Evolutionary conservation across 2,888 invertebrate species (phyloP), one percentile per base, ranked within the genome.

Genomic region (Tholera decimalis): DNA sequence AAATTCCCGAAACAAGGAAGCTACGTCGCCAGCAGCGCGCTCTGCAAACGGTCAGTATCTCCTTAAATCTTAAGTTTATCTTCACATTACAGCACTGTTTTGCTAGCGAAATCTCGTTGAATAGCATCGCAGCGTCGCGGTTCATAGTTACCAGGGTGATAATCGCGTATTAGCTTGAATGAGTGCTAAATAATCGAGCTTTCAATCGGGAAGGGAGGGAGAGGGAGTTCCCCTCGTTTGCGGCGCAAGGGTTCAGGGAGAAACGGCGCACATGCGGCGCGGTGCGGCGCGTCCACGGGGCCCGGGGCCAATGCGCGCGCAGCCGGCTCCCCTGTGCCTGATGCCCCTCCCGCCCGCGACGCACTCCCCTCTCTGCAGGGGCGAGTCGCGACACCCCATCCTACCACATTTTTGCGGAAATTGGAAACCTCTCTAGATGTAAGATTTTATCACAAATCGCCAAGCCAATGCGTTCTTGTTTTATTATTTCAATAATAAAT

Each of bases 1-100:
- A 88, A 95, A 96, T 79, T 96, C 97, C 89, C 96, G 96, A 91
- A 96, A 95, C 90, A 97, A 97, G 93, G 97, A 97, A 89, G 96
- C 96, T 78, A 96, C 97, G 66, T 97, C 97, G 60, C 97, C 97
- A 51, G 97, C 97, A 76, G 97, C 96, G 64, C 96, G 96, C 89
- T 96, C 96, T 88, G 94, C 96, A 91, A 96, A 96, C 90, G 96
- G 97, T 96, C 82, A 96, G 96, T 91, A 66, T 11, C 37, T 66
- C 3, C 35, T 41, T 35, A 26, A 55, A 20, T 7, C n/a, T 39
- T 44, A 7, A 33, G 7, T 15, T 33, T 26, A 26, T 43, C 22
- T 33, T 5, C 44, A 22, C 15, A 20, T 28, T 18, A 33, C 11
- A 49, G 28, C n/a, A n/a, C n/a, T 28, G 22, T 51, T 22, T 1